Evolutionary conservation across 2,797 vertebrate species (phyloP), one percentile per base, ranked within the genome.

Genomic region (Takifugu ocellatus): DNA sequence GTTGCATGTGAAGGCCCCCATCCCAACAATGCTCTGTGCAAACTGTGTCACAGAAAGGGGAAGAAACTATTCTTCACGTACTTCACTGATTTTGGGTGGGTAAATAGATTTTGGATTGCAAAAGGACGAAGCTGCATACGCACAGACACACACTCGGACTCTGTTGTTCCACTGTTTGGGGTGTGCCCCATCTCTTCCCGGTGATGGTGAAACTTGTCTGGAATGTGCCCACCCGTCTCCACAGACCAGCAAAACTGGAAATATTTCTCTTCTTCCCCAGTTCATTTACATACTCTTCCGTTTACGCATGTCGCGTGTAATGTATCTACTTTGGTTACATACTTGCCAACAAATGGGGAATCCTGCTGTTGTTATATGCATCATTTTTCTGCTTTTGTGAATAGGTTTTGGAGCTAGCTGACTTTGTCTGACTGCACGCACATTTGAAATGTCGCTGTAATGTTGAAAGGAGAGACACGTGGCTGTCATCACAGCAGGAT

Each of bases 1-100:
- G 47, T 51, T 6, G 21, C 33, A 27, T 47, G 39, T 43, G 24
- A 11, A 56, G 24, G 49, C 16, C 39, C 49, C 52, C n/a, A n/a
- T 7, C 0, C 3, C 21, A 36, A 49, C 51, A 14, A 3, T 12
- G 10, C 43, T 2, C 1, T 1, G 25, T 48, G 2, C 12, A 10
- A 16, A 8, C 1, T 1, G 25, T 49, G 9, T 59, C 27, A 50
- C 59, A 29, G 51, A 72, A 81, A 65, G 54, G 14, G 67, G 81
- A 84, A 81, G 74, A 55, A 54, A 66, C 56, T 24, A 65, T 80
- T 79, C 67, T 82, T 58, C 1, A 0, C 16, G 43, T 43, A 56
- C 73, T 63, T 81, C 25, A 29, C 70, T 53, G 50, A 44, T 39
- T 27, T 31, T 12, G 10, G 15, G 29, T 52, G 52, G 14, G n/a